phyloP scores from a whole-genome alignment of 1,140 invertebrate genomes.

The Trypoxylus dichotomus region DNA sequence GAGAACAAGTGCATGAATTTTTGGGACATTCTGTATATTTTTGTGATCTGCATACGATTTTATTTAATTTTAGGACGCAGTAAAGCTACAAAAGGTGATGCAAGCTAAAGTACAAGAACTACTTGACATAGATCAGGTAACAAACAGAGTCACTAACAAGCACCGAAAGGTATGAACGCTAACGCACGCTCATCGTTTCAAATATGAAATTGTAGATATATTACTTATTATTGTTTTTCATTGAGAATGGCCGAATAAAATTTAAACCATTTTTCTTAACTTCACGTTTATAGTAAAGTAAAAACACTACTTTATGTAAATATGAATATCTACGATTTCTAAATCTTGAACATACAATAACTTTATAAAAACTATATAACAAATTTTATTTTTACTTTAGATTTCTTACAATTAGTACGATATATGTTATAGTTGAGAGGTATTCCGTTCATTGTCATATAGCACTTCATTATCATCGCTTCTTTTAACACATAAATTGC shows the following conservation, averaged over 20 bases:
- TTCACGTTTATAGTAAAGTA: too few species aligned
- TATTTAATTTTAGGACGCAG: constrained; percentile 65
- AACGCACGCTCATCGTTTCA: constrained; percentile 38
- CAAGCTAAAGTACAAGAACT: constrained; percentile 83
- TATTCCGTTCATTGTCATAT: neutral
- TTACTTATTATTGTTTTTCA: neutral
- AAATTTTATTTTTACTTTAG: constrained; percentile 16
- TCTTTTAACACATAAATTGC: constrained; percentile 7
- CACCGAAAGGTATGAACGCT: constrained; percentile 56
- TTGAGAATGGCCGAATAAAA: too few species aligned
- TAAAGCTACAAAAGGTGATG: constrained; percentile 81
- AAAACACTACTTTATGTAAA: neutral
- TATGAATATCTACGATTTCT: neutral
- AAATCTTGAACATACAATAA: neutral
- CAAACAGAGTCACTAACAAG: constrained; percentile 59
- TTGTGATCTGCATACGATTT: too few species aligned
- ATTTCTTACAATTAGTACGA: constrained; percentile 6
- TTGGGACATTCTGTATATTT: too few species aligned
- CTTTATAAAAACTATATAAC: neutral
- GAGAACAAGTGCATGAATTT: too few species aligned
- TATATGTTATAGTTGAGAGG: neutral
- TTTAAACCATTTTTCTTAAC: too few species aligned
- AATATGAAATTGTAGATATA: neutral
- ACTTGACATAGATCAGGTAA: constrained; percentile 74
- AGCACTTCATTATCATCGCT: neutral